A percentile compares a stretch with the other conserved stretches of the same genome.
Conservation (phyloP, 2,888 invertebrate genomes). For the Andricus curvator region DNA sequence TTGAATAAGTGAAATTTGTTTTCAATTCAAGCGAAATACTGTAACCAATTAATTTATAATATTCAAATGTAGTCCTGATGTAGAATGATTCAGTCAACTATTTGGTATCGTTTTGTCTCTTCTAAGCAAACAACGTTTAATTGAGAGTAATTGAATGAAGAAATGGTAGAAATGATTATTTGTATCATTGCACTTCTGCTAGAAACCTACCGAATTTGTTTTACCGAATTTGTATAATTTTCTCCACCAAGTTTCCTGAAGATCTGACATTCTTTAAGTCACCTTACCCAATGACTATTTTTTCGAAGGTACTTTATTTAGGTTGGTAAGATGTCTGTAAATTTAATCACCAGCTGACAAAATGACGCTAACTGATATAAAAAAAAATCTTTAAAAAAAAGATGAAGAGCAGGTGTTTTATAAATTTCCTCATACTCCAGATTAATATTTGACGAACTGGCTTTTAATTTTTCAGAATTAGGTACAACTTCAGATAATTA, state of each 20-base stretch:
- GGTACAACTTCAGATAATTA: not conserved
- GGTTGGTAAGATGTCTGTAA: conserved; percentile 51
- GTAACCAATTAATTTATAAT: too few relatives aligned
- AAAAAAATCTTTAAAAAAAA: not conserved
- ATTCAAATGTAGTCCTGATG: not conserved
- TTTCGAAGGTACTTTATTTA: conserved; percentile 48
- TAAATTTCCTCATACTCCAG: not conserved
- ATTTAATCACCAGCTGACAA: conserved; percentile 32
- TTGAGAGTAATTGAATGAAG: conserved; percentile 5
- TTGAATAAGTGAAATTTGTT: too few relatives aligned
- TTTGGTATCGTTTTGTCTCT: conserved; percentile 24
- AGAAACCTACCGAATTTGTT: conserved; percentile 25
- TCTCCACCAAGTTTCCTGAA: conserved; percentile 36
- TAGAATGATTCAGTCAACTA: not conserved
- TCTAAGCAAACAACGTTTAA: conserved; percentile 13
- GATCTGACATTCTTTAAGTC: conserved; percentile 55
- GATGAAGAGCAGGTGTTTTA: not conserved
- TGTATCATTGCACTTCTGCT: conserved; percentile 8
- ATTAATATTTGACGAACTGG: not conserved
- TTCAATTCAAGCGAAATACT: too few relatives aligned
- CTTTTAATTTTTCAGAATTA: not conserved
- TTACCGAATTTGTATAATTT: conserved; percentile 35
- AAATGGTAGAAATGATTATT: not conserved
- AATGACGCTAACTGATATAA: not conserved
- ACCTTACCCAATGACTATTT: conserved; percentile 71